Base-by-base conservation (phyloP, 2,113 vertebrate genomes). In the Lepus americanus region DNA sequence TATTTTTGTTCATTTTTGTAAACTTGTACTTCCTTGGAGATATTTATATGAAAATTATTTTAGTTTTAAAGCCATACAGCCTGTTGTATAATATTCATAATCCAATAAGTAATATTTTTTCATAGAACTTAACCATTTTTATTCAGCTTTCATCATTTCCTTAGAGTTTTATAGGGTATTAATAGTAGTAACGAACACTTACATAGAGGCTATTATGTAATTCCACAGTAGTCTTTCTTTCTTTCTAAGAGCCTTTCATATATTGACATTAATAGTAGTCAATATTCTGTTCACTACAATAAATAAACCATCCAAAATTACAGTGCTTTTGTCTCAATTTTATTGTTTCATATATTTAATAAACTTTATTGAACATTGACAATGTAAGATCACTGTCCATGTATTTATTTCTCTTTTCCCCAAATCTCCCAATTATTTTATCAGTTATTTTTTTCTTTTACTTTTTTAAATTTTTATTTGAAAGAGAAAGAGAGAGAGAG, bases 21-120 rank as follows among this genome's bases (percentile, higher is more conserved):
- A 61, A 1, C 17, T 63, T 49, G 2, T 9, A 87, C 14, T 90
- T 94, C 59, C 74, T 90, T 79, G 27, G n/a, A 79, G 55, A 61
- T 93, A 66, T 67, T 69, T 89, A n/a, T 53, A 20, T 53, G 23
- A 33, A 49, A 90, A 90, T 85, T 63, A 73, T 59, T 66, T 80
- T 44, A 33, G 22, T 70, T 89, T 61, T 78, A 78, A 80, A 64
- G 17, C 17, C 67, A 0, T 59, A 36, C 0, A 53, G 10, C 7
- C 4, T 27, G 8, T 10, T 61, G 33, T 69, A n/a, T 25, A 9
- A 81, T 77, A 53, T 89, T 76, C 31, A 87, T 84, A 83, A 84
- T 74, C 33, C 39, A 79, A 16, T 3, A 89, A 87, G 61, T 44
- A 82, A 67, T 25, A 59, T 31, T 27, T 63, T 81, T 89, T 81